Conservation (phyloP, 2,797 vertebrate genomes). For the Onychomys arenicola region DNA sequence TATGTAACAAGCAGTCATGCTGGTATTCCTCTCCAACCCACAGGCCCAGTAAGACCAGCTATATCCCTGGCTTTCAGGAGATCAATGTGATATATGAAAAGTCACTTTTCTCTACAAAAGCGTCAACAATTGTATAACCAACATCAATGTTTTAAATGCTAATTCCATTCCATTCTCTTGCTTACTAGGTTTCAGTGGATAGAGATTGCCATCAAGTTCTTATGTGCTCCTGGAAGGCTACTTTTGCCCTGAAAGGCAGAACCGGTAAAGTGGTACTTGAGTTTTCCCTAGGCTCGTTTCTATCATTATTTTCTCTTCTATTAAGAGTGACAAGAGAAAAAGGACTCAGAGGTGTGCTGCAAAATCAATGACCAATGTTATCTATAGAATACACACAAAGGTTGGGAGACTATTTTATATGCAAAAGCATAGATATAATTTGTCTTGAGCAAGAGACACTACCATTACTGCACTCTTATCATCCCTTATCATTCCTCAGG, state of each 20-base stretch:
- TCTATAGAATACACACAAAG: not conserved
- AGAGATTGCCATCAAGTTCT: conserved; percentile 38
- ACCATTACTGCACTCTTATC: not conserved
- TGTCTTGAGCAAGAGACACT: not conserved
- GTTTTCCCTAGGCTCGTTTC: conserved; percentile 59
- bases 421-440: not conserved
- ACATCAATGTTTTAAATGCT: not conserved
- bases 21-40: not conserved
- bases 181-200: conserved; percentile 19
- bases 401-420: not conserved
- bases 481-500: not conserved
- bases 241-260: conserved; percentile 43
- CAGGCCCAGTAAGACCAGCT: not conserved
- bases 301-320: conserved; percentile 38
- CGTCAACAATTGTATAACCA: conserved; percentile 36
- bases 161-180: conserved; percentile 47
- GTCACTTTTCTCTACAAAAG: not conserved
- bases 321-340: conserved; percentile 53
- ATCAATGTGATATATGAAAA: conserved; percentile 8
- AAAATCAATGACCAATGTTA: conserved; percentile 18
- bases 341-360: conserved; percentile 10
- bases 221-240: not conserved
- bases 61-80: not conserved
- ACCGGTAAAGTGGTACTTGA: not conserved
- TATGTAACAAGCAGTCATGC: not conserved